These are phyloP conservation scores for Actinia tenebrosa DNA, from an alignment of 64 coral and sea anemone genomes.

Conservation along the genomic window DNA sequence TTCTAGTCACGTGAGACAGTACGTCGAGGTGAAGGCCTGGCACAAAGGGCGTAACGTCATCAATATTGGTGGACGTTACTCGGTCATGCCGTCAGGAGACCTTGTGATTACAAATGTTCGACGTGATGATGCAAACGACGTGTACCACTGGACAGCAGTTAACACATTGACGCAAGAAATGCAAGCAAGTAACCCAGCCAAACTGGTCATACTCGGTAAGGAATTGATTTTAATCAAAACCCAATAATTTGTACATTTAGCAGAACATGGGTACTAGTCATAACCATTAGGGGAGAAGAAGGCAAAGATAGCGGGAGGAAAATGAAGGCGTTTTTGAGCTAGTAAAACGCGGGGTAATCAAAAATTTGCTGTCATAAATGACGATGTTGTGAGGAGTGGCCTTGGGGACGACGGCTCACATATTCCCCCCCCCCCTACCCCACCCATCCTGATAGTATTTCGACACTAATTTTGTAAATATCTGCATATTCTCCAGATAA, in stretches of 20 bases:
- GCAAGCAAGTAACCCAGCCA: constrained; percentile 70
- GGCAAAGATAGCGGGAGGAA: too few species aligned
- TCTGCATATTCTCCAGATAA: not conserved
- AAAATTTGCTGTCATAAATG: too few species aligned
- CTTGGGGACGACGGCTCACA: too few species aligned
- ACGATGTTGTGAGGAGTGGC: too few species aligned
- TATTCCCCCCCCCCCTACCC: too few species aligned
- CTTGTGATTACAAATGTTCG: constrained; percentile 72
- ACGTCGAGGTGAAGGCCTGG: constrained; percentile 65
- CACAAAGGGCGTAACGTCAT: constrained; percentile 43
- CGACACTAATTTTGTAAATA: too few species aligned
- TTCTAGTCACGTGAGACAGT: constrained; percentile 43
- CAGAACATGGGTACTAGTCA: not conserved
- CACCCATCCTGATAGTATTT: too few species aligned
- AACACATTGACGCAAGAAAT: constrained; percentile 70
- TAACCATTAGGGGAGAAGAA: too few species aligned
- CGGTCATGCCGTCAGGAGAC: constrained; percentile 80
- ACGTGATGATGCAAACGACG: constrained; percentile 6
- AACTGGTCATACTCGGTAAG: constrained; percentile 54
- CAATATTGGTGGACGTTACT: constrained; percentile 59
- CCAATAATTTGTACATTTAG: too few species aligned
- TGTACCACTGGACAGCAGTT: constrained; percentile 69
- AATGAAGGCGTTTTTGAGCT: too few species aligned
- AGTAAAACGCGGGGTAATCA: too few species aligned
- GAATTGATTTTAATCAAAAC: too few species aligned